Evolutionary conservation across 2,113 vertebrate species (phyloP), one percentile per base, ranked within the genome.

Genomic region (Syngnathus typhle): DNA sequence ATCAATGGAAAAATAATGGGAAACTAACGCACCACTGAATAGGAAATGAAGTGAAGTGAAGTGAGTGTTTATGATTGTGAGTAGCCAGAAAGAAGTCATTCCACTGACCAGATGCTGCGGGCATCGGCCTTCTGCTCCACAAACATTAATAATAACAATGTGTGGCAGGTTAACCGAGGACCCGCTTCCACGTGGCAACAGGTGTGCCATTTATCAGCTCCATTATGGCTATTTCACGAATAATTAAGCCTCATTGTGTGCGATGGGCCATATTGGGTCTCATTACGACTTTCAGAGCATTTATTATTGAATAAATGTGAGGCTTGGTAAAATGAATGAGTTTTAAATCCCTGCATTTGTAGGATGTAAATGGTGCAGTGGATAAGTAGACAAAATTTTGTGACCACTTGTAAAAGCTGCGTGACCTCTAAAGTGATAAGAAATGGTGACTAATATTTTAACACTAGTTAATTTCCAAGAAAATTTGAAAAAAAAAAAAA

Each of bases 221-320:
- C 70, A 86, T 82, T 84, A 80, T 7, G 36, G 43, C 74, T 5
- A 82, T 86, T 87, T 83, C 75, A 85, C 65, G 60, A 84, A 60
- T 78, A 88, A 86, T 87, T 85, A 73, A 60, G 77, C 73, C 74
- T 62, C 47, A 84, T 85, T 84, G 79, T 64, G 5, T 72, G 69
- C 46, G 51, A 82, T 61, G 41, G 62, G 10, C 16, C 72, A 68
- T 72, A 62, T 61, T 55, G 65, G 75, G 23, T 60, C 37, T 76
- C 46, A 70, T 70, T 79, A 52, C 46, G 41, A 73, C 37, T 65
- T 65, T 12, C 49, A 67, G 39, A 46, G 4, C 63, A 74, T 23
- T 5, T 0, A 49, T 74, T 75, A 4, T 19, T 7, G 23, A 36
- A 23, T 58, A 36, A 58, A 58, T 56, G 4, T 44, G n/a, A 62